Percentiles rank a stretch among this genome's conserved stretches.
These are phyloP conservation scores for Dipodomys stephensi DNA, from an alignment of 2,113 vertebrate genomes.

Conservation along the genomic window DNA sequence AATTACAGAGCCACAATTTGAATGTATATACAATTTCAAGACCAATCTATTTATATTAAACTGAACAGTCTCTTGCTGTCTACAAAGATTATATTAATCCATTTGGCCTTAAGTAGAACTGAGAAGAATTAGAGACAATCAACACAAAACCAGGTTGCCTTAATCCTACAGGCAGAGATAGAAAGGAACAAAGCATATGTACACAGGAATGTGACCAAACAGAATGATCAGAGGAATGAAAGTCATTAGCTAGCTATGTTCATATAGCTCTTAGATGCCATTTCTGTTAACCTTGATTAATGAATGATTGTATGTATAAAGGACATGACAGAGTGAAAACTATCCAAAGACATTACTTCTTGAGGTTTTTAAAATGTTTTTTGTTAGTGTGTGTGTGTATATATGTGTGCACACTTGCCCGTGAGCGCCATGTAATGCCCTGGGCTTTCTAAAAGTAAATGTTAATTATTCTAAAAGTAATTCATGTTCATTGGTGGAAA, in stretches of 20 bases:
- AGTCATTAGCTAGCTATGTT: no score
- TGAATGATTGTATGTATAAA: no score
- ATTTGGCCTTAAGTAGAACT: not conserved
- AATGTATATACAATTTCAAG: not conserved
- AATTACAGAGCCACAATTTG: not conserved
- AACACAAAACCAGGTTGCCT: not conserved
- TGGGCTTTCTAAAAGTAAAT: slow-evolving; percentile 31
- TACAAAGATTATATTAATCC: not conserved
- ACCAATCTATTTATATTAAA: not conserved
- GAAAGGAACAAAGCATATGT: not conserved
- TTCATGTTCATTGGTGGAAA: not conserved
- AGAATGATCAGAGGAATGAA: no score
- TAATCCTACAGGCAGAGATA: not conserved
- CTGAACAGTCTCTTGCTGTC: not conserved
- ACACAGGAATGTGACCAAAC: not conserved
- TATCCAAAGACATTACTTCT: not conserved
- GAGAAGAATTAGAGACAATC: not conserved
- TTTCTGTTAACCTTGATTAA: not conserved
- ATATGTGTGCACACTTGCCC: no score
- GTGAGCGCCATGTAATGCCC: not conserved
- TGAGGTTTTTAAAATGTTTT: not conserved
- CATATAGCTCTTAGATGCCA: not conserved
- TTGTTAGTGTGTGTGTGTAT: no score
- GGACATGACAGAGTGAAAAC: not conserved
- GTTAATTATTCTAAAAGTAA: slow-evolving; percentile 24